A percentile compares a stretch with the other conserved stretches of the same genome.
phyloP scores from a whole-genome alignment of 2,888 invertebrate genomes.

The Alsophila aescularia region DNA sequence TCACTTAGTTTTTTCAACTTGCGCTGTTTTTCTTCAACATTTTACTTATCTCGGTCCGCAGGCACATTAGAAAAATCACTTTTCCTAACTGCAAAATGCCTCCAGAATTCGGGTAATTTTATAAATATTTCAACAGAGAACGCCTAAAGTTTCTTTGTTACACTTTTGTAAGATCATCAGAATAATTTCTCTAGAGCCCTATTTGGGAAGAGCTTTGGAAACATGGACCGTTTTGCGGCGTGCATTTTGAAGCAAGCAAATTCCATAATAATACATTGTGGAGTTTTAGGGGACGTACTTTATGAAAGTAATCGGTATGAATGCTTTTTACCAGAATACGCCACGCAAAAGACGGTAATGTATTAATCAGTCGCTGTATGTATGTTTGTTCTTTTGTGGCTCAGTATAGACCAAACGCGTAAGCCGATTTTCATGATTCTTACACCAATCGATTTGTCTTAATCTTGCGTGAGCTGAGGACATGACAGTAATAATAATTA shows the following conservation, averaged over 20 bases:
- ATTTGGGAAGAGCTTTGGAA: conserved; percentile 27
- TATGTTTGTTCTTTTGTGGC: too few relatives aligned
- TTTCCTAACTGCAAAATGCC: conserved; percentile 1
- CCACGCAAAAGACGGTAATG: too few relatives aligned
- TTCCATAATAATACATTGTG: conserved; percentile 5
- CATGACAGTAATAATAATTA: too few relatives aligned
- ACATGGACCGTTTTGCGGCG: conserved; percentile 27
- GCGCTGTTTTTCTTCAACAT: not conserved
- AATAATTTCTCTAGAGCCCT: conserved; percentile 39
- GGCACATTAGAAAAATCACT: not conserved
- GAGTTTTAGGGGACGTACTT: not conserved
- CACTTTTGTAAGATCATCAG: conserved; percentile 38
- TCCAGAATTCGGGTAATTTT: conserved; percentile 18
- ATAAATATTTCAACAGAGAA: conserved; percentile 25
- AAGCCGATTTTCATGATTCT: too few relatives aligned
- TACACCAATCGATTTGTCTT: too few relatives aligned
- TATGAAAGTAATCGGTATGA: conserved; percentile 4
- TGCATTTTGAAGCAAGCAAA: conserved; percentile 27
- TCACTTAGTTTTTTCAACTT: too few relatives aligned
- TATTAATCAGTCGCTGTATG: too few relatives aligned
- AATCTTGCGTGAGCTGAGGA: too few relatives aligned
- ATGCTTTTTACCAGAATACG: too few relatives aligned
- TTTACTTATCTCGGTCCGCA: not conserved
- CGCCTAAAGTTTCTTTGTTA: conserved; percentile 30
- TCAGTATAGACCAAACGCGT: too few relatives aligned